Percentiles rank a stretch among this genome's conserved stretches.
Evolutionary conservation across 2,888 invertebrate species (phyloP).

Genomic region (Tricholauxania praeusta): DNA sequence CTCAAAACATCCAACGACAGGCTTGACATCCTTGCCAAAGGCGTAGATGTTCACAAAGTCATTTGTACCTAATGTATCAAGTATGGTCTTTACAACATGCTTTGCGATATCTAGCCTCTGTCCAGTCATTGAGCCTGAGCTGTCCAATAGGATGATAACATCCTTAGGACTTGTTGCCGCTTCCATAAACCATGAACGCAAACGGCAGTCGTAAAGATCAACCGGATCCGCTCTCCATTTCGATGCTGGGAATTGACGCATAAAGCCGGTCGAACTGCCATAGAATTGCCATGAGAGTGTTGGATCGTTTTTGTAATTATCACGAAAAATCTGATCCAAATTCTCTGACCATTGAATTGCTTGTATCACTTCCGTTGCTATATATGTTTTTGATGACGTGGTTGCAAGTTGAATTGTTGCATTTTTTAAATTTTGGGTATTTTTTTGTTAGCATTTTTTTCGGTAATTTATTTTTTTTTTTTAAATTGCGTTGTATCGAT

Average conservation of each 20-base stretch:
- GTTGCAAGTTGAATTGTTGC: constrained; percentile 5
- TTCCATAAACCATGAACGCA: constrained; percentile 96
- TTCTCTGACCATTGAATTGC: constrained; percentile 97
- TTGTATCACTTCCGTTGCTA: constrained; percentile 87
- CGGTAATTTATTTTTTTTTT: constrained; percentile 16
- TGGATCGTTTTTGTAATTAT: constrained; percentile 87
- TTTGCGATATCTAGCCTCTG: constrained; percentile 89
- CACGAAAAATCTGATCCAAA: constrained; percentile 88
- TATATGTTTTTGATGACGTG: constrained; percentile 50
- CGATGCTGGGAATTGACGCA: constrained; percentile 95
- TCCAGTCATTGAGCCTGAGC: constrained; percentile 93
- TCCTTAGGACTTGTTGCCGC: constrained; percentile 98
- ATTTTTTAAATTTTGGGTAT: not conserved
- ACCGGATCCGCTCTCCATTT: constrained; percentile 84
- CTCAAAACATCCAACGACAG: constrained; percentile 90
- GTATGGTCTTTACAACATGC: constrained; percentile 87
- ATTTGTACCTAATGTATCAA: constrained; percentile 97
- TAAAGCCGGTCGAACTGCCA: constrained; percentile 96
- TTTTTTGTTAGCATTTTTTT: constrained; percentile 5
- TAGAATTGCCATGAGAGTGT: constrained; percentile 98
- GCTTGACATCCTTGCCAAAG: constrained; percentile 85
- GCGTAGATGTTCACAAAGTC: constrained; percentile 97
- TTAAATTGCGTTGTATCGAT: constrained; percentile 9
- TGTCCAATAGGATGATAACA: constrained; percentile 85
- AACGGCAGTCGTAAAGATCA: constrained; percentile 95